phyloP scores from a whole-genome alignment of 2,888 invertebrate genomes.

The Athalia cordata region DNA sequence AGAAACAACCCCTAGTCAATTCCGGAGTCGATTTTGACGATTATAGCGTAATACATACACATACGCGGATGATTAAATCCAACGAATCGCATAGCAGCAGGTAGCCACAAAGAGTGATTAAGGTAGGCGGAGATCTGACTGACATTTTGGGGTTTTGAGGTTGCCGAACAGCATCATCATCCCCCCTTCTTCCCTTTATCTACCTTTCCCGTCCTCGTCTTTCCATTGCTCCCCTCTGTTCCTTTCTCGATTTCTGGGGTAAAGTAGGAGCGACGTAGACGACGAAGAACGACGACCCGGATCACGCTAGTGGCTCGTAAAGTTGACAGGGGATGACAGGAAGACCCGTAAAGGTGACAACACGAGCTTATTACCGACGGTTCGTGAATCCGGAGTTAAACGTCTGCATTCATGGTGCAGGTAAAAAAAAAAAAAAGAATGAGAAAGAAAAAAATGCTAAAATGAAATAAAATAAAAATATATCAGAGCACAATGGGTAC shows the following conservation, averaged over 20 bases:
- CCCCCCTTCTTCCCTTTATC: constrained; percentile 42
- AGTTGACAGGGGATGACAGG: constrained; percentile 31
- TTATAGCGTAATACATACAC: background rate
- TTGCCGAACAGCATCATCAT: constrained; percentile 39
- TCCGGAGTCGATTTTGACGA: constrained; percentile 15
- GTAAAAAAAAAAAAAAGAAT: no score
- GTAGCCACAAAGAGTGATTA: constrained; percentile 26
- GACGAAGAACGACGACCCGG: constrained; percentile 7
- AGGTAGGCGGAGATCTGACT: constrained; percentile 22
- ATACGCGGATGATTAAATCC: constrained; percentile 14
- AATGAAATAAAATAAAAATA: background rate
- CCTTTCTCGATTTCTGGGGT: background rate
- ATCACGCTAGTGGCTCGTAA: constrained; percentile 31
- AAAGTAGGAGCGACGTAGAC: background rate
- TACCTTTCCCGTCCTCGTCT: constrained; percentile 15
- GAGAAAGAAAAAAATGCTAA: background rate
- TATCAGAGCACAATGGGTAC: constrained; percentile 24
- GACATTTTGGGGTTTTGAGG: constrained; percentile 38
- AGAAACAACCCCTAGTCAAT: constrained; percentile 4
- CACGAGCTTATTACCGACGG: constrained; percentile 49
- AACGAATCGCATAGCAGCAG: constrained; percentile 1
- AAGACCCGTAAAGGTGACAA: constrained; percentile 48
- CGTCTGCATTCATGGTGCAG: constrained; percentile 15
- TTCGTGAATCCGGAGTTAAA: constrained; percentile 8
- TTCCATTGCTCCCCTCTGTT: background rate